Evolutionary conservation across 2,888 invertebrate species (phyloP).

Genomic region (Drosophila subquinaria): DNA sequence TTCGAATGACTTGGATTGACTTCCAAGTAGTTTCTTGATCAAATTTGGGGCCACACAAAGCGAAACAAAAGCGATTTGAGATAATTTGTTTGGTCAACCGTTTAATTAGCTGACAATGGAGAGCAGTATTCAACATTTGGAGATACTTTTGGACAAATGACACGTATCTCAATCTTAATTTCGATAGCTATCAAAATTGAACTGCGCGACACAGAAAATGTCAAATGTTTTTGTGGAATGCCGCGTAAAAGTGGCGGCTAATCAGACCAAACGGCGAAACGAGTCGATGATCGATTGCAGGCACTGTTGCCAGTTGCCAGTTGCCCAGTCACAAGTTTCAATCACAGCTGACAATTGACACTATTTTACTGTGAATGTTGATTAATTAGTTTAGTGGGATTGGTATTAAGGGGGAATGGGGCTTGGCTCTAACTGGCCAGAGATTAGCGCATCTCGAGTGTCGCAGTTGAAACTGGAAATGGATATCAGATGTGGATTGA

Average conservation of each 20-base stretch:
- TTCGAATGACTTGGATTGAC: neutral
- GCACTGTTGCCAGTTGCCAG: conserved; percentile 25
- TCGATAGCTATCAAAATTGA: conserved; percentile 38
- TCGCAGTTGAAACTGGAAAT: conserved; percentile 16
- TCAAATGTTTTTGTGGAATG: conserved; percentile 70
- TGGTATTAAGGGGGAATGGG: neutral
- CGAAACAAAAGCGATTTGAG: conserved; percentile 11
- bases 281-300: conserved; percentile 70
- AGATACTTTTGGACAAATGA: conserved; percentile 49
- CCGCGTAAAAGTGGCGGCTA: conserved; percentile 70
- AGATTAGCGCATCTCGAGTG: conserved; percentile 72
- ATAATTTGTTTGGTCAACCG: conserved; percentile 69
- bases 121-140: conserved; percentile 26
- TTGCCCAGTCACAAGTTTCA: conserved; percentile 6
- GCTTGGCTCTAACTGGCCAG: conserved; percentile 1
- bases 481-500: conserved; percentile 18
- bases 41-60: conserved; percentile 7
- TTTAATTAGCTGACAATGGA: conserved; percentile 70
- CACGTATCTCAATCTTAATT: conserved; percentile 48
- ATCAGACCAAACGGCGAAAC: conserved; percentile 48
- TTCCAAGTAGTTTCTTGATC: conserved; percentile 3
- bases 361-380: conserved; percentile 66
- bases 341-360: conserved; percentile 61
- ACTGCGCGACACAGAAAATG: conserved; percentile 51
- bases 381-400: conserved; percentile 72